Conservation (phyloP, 2,113 vertebrate species). For the Hippocampus comes region DNA sequence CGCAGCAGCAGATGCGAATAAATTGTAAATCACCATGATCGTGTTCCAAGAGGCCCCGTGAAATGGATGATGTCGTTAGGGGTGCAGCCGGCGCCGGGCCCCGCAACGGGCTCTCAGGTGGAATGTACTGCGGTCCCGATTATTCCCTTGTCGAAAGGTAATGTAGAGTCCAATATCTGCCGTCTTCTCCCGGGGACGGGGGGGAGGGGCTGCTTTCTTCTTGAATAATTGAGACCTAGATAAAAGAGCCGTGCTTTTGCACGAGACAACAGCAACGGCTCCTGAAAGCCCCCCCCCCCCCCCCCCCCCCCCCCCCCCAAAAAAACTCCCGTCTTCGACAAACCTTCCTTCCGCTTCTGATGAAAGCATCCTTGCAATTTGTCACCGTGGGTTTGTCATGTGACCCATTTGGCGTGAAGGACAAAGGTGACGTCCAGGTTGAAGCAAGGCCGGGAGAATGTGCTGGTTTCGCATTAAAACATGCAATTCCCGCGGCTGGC, state of each 20-base stretch:
- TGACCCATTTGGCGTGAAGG: constrained; percentile 36
- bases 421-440: constrained; percentile 42
- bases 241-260: constrained; percentile 65
- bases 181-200: constrained; percentile 50
- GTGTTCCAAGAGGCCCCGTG: constrained; percentile 62
- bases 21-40: constrained; percentile 70
- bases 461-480: constrained; percentile 2
- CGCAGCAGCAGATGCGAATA: constrained; percentile 69
- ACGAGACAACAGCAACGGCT: constrained; percentile 60
- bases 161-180: constrained; percentile 71
- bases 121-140: constrained; percentile 52
- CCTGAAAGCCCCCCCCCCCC: constrained; percentile 29
- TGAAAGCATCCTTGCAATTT: constrained; percentile 29
- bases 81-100: constrained; percentile 59
- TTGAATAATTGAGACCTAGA: constrained; percentile 76
- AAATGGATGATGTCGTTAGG: constrained; percentile 71
- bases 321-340: constrained; percentile 16
- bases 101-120: constrained; percentile 66
- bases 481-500: constrained; percentile 21
- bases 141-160: constrained; percentile 68
- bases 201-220: constrained; percentile 52
- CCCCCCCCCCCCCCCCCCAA: constrained; percentile 15
- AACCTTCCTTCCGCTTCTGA: constrained; percentile 34
- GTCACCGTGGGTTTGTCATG: constrained; percentile 9
- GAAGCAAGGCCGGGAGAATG: constrained; percentile 26